Evolutionary conservation across 2,888 invertebrate genomes (phyloP).

Genomic region (Endotricha flammealis): DNA sequence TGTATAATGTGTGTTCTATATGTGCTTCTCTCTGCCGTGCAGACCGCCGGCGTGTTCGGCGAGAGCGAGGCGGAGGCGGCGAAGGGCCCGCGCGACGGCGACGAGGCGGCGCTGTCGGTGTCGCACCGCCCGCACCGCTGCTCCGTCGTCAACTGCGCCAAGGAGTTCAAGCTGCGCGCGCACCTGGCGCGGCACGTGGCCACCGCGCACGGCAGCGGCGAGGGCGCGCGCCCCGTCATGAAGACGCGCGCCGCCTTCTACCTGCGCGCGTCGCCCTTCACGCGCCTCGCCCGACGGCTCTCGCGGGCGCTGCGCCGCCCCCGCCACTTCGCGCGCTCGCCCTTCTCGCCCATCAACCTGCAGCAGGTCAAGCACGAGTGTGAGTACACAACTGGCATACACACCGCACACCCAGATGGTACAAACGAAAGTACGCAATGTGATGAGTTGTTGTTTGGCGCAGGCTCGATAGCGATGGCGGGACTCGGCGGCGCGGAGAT

Average conservation of each 20-base stretch:
- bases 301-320: slow-evolving; percentile 90
- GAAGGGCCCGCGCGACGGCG: slow-evolving; percentile 55
- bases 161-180: slow-evolving; percentile 97
- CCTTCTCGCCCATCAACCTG: slow-evolving; percentile 87
- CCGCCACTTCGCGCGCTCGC: slow-evolving; percentile 92
- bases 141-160: slow-evolving; percentile 93
- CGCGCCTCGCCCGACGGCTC: slow-evolving; percentile 91
- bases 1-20: background rate
- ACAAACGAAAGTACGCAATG: background rate
- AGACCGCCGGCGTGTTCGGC: slow-evolving; percentile 71
- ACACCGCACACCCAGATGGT: no score
- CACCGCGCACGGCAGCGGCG: slow-evolving; percentile 89
- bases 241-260: slow-evolving; percentile 98
- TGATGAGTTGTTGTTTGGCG: background rate
- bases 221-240: slow-evolving; percentile 91
- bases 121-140: slow-evolving; percentile 92
- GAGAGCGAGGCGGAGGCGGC: slow-evolving; percentile 62
- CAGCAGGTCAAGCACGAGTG: slow-evolving; percentile 93
- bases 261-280: slow-evolving; percentile 93
- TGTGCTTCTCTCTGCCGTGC: slow-evolving; percentile 2
- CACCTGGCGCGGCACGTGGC: slow-evolving; percentile 96
- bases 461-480: slow-evolving; percentile 78
- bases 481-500: slow-evolving; percentile 72
- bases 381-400: slow-evolving; percentile 54
- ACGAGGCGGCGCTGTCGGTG: slow-evolving; percentile 70